Evolutionary conservation across 2,797 vertebrate genomes (phyloP).

Genomic region (Dipus sagitta): DNA sequence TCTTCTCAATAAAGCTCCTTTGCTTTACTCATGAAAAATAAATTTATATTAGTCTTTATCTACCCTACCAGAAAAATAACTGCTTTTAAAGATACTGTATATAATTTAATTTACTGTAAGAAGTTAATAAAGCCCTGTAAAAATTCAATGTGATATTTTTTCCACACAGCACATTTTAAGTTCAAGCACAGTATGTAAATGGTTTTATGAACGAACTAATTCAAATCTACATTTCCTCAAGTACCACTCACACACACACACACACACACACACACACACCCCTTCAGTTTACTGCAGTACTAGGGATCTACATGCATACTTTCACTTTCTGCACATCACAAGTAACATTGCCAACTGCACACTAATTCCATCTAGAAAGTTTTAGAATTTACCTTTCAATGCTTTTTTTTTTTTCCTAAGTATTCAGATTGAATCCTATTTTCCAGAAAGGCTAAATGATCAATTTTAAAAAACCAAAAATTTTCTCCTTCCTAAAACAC

Average conservation of each 20-base stretch:
- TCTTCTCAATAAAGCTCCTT: no score
- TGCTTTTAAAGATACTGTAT: slow-evolving; percentile 72
- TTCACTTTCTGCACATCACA: slow-evolving; percentile 59
- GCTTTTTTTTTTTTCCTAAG: slow-evolving; percentile 45
- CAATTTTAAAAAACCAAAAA: slow-evolving; percentile 62
- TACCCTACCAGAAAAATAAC: slow-evolving; percentile 68
- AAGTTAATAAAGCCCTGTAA: slow-evolving; percentile 80
- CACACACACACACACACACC: rapidly evolving
- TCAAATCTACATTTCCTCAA: slow-evolving; percentile 61
- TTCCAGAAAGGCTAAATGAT: slow-evolving; percentile 49
- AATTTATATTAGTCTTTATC: slow-evolving; percentile 35
- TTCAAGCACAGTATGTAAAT: slow-evolving; percentile 56
- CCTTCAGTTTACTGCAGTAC: slow-evolving; percentile 51
- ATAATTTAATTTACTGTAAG: slow-evolving; percentile 74
- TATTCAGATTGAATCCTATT: slow-evolving; percentile 32
- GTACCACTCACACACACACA: background rate
- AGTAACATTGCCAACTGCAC: slow-evolving; percentile 56
- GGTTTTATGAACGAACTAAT: slow-evolving; percentile 57
- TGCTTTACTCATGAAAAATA: background rate
- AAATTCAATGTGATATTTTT: slow-evolving; percentile 82
- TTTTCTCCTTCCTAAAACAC: background rate
- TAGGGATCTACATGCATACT: slow-evolving; percentile 54
- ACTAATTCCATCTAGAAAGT: slow-evolving; percentile 50
- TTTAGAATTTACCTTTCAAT: background rate
- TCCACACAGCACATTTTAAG: slow-evolving; percentile 85